These are phyloP conservation scores for Cettia cetti DNA, from an alignment of 2,113 vertebrate genomes.

Conservation along the genomic window DNA sequence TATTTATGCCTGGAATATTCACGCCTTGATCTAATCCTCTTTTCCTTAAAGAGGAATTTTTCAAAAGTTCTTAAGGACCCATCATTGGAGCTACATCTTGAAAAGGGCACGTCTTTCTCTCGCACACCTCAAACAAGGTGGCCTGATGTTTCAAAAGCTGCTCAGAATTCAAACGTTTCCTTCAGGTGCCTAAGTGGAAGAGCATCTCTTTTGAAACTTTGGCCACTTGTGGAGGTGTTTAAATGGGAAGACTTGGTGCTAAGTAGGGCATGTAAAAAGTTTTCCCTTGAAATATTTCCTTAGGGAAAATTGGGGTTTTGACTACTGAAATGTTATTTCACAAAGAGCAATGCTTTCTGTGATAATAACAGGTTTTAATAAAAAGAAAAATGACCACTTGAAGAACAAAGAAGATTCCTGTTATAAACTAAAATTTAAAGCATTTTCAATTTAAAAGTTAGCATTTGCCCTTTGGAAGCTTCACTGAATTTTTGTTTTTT, in stretches of 20 bases:
- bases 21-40: conserved; percentile 32
- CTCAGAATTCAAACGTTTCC: conserved; percentile 55
- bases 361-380: conserved; percentile 35
- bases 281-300: conserved; percentile 56
- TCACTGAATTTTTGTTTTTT: conserved; percentile 55
- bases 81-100: conserved; percentile 10
- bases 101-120: conserved; percentile 47
- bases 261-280: conserved; percentile 52
- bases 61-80: conserved; percentile 44
- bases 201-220: conserved; percentile 63
- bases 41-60: conserved; percentile 40
- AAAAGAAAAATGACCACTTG: conserved; percentile 55
- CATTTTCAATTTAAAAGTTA: conserved; percentile 42
- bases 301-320: conserved; percentile 45
- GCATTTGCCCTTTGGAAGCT: conserved; percentile 45
- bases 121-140: conserved; percentile 51
- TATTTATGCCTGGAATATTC: conserved; percentile 60
- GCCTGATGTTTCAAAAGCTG: conserved; percentile 64
- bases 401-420: conserved; percentile 38
- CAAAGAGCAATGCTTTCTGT: conserved; percentile 25
- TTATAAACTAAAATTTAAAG: conserved; percentile 54
- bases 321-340: conserved; percentile 40
- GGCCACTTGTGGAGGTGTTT: conserved; percentile 56
- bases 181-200: conserved; percentile 31
- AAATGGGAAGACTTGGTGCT: conserved; percentile 45